Conservation (phyloP, 2,888 invertebrate genomes). For the Tromatobia lineatoria region DNA sequence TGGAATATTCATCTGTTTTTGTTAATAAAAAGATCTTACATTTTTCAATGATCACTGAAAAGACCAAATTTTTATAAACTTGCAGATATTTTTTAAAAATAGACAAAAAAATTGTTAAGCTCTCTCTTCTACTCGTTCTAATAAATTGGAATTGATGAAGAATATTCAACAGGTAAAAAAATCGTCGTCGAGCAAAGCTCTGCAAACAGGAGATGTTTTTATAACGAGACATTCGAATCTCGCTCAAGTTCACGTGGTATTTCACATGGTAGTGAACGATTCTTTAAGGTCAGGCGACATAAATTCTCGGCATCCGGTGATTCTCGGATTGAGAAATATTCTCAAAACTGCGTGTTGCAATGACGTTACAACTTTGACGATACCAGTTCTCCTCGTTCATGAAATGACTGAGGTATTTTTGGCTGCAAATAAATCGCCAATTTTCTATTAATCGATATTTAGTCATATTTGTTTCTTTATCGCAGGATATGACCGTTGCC, state of each 20-base stretch:
- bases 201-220: constrained; percentile 94
- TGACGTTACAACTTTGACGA: constrained; percentile 96
- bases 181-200: constrained; percentile 87
- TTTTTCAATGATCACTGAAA: no score
- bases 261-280: constrained; percentile 97
- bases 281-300: constrained; percentile 92
- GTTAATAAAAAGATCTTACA: no score
- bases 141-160: constrained; percentile 12
- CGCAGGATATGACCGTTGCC: constrained; percentile 96
- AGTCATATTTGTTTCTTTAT: constrained; percentile 41
- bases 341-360: constrained; percentile 97
- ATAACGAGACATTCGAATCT: constrained; percentile 97
- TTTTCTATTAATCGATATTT: constrained; percentile 21
- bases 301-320: constrained; percentile 97
- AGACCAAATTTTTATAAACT: no score
- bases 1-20: no score
- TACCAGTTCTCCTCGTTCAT: constrained; percentile 96
- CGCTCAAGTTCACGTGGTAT: constrained; percentile 97
- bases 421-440: constrained; percentile 14
- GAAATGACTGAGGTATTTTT: constrained; percentile 95
- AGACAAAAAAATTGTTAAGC: no score
- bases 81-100: background rate
- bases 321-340: constrained; percentile 97
- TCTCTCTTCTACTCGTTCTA: no score
- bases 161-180: constrained; percentile 80